Base-by-base conservation (phyloP, 2,113 vertebrate species). In the Lasiurus borealis region DNA sequence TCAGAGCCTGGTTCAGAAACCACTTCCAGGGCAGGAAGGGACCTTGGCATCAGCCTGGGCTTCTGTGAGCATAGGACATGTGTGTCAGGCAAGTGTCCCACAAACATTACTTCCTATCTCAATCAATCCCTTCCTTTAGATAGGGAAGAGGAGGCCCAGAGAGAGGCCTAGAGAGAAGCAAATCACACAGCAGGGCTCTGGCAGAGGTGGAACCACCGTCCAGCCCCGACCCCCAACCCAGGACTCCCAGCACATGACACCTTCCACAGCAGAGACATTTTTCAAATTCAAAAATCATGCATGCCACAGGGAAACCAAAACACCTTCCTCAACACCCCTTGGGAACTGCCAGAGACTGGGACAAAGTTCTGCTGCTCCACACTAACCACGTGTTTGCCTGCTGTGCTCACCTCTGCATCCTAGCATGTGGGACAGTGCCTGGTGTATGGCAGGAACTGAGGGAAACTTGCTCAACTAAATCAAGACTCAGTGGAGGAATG, bases 281-380 rank as follows among this genome's bases (percentile, higher is more conserved):
- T 68, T 44, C 54, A 83, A 71, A 91, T 66, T 71, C 66, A 59
- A 87, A 86, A 93, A 85, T 85, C 80, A 77, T 57, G 27, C 25
- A 48, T 44, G 68, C 48, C 25, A 72, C 11, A 3, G 54, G 40
- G 44, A 40, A 90, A 69, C 36, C 7, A 23, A 93, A 57, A 81
- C 40, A 34, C 36, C 64, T 31, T 52, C 52, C 54, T 75, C 21
- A 10, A 12, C 21, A 19, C 14, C 44, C 9, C 75, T 50, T 48
- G 18, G 69, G 62, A 86, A 50, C 15, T 19, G 1, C 44, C 78
- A 34, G 76, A 86, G 50, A 50, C 44, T 1, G 25, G 8, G 2
- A 85, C 6, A 3, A 78, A 83, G 25, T 73, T 88, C 88, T 69
- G 46, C 83, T 9, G 19, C 4, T 84, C 14, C 3, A 5, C 6